Percentiles rank a stretch among this genome's conserved stretches.
phyloP scores from a whole-genome alignment of 2,888 invertebrate genomes.

The Neoascia interrupta region DNA sequence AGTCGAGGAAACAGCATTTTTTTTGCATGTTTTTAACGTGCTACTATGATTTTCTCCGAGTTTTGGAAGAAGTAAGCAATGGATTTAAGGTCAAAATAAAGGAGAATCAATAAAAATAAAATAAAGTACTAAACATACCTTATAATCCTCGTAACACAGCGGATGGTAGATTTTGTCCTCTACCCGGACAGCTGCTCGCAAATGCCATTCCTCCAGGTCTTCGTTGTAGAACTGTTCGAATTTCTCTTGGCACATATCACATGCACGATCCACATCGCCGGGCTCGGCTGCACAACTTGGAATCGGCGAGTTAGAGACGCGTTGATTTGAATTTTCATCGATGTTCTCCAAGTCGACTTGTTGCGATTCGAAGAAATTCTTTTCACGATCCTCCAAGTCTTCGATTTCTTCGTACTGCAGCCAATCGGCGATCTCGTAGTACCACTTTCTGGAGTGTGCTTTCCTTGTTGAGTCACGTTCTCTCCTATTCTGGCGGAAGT shows the following conservation, averaged over 20 bases:
- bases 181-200: slow-evolving; percentile 89
- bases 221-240: slow-evolving; percentile 98
- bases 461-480: slow-evolving; percentile 92
- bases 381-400: slow-evolving; percentile 93
- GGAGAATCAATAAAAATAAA: neutral
- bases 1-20: too few species aligned
- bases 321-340: slow-evolving; percentile 81
- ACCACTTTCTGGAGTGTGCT: slow-evolving; percentile 93
- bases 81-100: neutral
- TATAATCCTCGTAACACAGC: slow-evolving; percentile 92
- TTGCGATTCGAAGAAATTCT: slow-evolving; percentile 92
- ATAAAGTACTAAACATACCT: slow-evolving; percentile 80
- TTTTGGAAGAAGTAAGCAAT: too few species aligned
- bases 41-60: too few species aligned
- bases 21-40: too few species aligned
- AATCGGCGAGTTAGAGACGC: slow-evolving; percentile 82
- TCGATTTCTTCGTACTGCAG: slow-evolving; percentile 96
- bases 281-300: slow-evolving; percentile 87
- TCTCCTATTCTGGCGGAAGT: slow-evolving; percentile 95
- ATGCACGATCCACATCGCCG: slow-evolving; percentile 84
- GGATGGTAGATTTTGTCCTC: slow-evolving; percentile 93
- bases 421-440: slow-evolving; percentile 94
- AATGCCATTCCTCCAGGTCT: slow-evolving; percentile 98
- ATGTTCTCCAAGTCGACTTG: slow-evolving; percentile 81
- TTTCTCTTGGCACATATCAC: slow-evolving; percentile 94